A percentile compares a stretch with the other conserved stretches of the same genome.
These are phyloP conservation scores for Coregonus clupeaformis DNA, from an alignment of 2,113 vertebrate genomes.

Conservation along the genomic window DNA sequence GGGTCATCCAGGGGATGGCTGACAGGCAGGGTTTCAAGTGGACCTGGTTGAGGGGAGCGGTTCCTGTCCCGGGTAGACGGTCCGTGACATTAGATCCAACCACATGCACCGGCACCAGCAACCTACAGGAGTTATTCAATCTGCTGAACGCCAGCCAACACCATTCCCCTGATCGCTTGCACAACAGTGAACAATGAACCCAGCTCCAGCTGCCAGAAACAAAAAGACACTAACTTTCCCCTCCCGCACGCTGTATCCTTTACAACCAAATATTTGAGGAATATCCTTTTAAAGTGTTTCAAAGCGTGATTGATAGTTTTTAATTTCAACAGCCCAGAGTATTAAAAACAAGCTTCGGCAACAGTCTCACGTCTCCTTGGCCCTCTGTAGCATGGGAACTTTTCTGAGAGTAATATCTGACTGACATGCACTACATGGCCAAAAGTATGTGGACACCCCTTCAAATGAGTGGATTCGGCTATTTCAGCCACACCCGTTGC, in stretches of 20 bases:
- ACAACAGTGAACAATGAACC: conserved; percentile 23
- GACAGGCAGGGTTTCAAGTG: not conserved
- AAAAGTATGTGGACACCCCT: too few relatives aligned
- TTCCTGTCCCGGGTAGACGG: conserved; percentile 11
- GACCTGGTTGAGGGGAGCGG: conserved; percentile 2
- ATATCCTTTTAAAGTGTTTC: conserved; percentile 5
- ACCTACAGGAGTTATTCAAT: conserved; percentile 14
- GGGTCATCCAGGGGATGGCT: not conserved
- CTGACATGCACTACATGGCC: too few relatives aligned
- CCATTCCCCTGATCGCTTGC: not conserved
- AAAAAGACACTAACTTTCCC: conserved; percentile 8
- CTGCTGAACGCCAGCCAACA: not conserved
- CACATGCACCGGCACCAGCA: not conserved
- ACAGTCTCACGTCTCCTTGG: not conserved
- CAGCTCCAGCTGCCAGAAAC: conserved; percentile 13
- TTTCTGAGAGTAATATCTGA: not conserved
- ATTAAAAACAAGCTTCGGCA: not conserved
- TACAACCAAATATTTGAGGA: not conserved
- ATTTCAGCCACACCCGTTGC: too few relatives aligned
- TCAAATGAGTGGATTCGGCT: too few relatives aligned
- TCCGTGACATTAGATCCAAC: conserved; percentile 27
- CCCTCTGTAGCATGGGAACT: not conserved
- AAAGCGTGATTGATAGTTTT: not conserved
- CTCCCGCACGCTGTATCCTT: not conserved
- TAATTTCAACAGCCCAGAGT: not conserved